Conservation (phyloP, 2,113 vertebrate genomes). For the Protobothrops mucrosquamatus region DNA sequence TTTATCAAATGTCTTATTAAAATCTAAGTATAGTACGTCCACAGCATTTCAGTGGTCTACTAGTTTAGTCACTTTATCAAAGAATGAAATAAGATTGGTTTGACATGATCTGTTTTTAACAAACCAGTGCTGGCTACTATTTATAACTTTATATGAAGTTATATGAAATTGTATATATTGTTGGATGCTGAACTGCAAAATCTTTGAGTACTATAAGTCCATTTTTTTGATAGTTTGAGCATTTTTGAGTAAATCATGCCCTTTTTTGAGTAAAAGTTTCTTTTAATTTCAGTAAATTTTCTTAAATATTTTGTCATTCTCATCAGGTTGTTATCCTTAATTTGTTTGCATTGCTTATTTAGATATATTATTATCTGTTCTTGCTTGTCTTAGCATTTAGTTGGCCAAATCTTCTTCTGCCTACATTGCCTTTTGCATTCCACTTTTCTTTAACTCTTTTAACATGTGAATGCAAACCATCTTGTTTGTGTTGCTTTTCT, state of each 20-base stretch:
- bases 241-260: not conserved
- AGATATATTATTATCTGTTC: not conserved
- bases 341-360: not conserved
- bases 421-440: not conserved
- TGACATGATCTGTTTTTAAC: too few relatives aligned
- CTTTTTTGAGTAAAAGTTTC: not conserved
- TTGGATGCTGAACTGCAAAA: not conserved
- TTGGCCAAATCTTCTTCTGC: not conserved
- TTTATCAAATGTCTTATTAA: too few relatives aligned
- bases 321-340: not conserved
- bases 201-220: not conserved
- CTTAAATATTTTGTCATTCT: not conserved
- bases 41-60: too few relatives aligned
- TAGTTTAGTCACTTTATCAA: too few relatives aligned
- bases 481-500: not conserved
- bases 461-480: not conserved
- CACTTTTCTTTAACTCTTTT: not conserved
- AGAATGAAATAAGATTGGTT: too few relatives aligned
- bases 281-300: not conserved
- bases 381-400: not conserved
- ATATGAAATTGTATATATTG: not conserved
- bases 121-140: too few relatives aligned
- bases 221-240: not conserved
- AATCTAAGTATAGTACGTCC: too few relatives aligned
- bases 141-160: too few relatives aligned